These are phyloP conservation scores for Hozukius guyotensis DNA, from an alignment of 2,797 vertebrate genomes.

Conservation along the genomic window DNA sequence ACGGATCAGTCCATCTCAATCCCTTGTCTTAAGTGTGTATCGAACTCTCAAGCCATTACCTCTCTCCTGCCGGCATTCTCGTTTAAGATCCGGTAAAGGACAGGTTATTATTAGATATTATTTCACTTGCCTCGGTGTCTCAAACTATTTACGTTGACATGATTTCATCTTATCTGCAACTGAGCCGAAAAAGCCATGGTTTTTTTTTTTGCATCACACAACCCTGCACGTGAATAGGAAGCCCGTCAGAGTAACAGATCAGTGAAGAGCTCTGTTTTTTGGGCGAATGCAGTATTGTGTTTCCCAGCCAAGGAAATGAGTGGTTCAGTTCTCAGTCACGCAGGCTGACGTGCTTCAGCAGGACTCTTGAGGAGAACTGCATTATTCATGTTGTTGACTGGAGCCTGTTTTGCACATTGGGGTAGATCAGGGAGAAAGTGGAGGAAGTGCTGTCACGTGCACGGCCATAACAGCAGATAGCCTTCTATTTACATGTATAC, in stretches of 20 bases:
- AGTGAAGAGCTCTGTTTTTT: slow-evolving; percentile 41
- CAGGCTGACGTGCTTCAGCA: slow-evolving; percentile 71
- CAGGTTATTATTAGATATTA: slow-evolving; percentile 19
- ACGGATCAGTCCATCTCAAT: slow-evolving; percentile 63
- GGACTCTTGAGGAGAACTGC: slow-evolving; percentile 76
- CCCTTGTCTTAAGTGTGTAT: slow-evolving; percentile 71
- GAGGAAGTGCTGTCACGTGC: slow-evolving; percentile 49
- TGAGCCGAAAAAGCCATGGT: neutral
- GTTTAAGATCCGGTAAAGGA: slow-evolving; percentile 6
- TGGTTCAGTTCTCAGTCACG: slow-evolving; percentile 67
- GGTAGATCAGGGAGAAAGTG: slow-evolving; percentile 62
- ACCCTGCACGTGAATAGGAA: slow-evolving; percentile 20
- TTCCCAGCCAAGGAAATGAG: slow-evolving; percentile 66
- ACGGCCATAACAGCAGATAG: neutral
- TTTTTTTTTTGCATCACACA: slow-evolving; percentile 4
- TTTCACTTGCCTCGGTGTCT: neutral
- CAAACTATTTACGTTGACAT: neutral
- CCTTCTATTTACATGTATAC: neutral
- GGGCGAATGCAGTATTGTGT: slow-evolving; percentile 62
- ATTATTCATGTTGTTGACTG: slow-evolving; percentile 84
- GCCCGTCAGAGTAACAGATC: slow-evolving; percentile 32
- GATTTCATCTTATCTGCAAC: slow-evolving; percentile 19
- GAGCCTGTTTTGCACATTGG: slow-evolving; percentile 73
- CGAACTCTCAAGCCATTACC: slow-evolving; percentile 37
- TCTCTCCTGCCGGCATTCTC: slow-evolving; percentile 15